Conservation (phyloP, 2,113 vertebrate species). For the Gnathonemus longibarbis region DNA sequence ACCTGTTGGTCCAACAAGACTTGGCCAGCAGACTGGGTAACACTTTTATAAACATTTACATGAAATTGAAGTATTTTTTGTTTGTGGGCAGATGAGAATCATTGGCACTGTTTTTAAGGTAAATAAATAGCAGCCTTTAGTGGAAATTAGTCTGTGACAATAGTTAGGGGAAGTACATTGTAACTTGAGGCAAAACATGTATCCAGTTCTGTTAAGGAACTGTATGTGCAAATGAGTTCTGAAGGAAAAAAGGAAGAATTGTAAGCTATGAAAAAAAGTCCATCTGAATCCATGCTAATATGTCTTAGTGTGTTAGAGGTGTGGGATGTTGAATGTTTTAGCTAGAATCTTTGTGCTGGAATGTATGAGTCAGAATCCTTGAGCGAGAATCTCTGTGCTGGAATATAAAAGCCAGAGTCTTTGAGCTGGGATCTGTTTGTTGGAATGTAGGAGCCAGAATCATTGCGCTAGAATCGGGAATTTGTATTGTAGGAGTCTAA, state of each 20-base stretch:
- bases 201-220: background rate
- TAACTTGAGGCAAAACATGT: background rate
- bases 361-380: background rate
- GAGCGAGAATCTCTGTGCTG: background rate
- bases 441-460: background rate
- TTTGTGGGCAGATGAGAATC: background rate
- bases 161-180: background rate
- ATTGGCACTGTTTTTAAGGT: background rate
- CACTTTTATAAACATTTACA: background rate
- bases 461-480: background rate
- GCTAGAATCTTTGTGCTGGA: background rate
- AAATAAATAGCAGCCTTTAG: background rate
- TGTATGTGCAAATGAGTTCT: background rate
- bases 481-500: background rate
- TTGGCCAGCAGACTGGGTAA: background rate
- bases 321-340: background rate
- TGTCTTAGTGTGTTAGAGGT: background rate
- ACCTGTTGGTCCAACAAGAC: background rate
- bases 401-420: background rate
- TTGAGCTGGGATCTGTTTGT: background rate
- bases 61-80: background rate
- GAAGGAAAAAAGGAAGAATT: background rate
- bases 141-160: background rate
- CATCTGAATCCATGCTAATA: background rate
- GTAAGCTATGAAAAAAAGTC: background rate